Evolutionary conservation across 2,797 vertebrate genomes (phyloP).

Genomic region (Botia almorhae): DNA sequence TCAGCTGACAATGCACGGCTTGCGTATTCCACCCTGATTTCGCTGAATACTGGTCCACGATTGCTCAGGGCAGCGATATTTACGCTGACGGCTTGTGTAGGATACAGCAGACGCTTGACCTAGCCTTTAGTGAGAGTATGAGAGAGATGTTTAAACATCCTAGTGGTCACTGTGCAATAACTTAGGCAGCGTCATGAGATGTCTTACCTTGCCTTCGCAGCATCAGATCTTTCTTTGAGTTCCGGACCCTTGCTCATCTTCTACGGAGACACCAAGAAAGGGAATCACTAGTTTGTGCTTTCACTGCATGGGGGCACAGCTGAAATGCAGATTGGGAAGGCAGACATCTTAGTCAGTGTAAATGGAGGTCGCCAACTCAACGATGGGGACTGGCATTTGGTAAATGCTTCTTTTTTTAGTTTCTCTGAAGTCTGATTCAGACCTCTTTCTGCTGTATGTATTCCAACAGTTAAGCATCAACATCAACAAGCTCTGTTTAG

Average conservation of each 20-base stretch:
- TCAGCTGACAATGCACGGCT: constrained; percentile 8
- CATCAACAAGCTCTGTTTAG: background rate
- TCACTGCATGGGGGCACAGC: constrained; percentile 77
- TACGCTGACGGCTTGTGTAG: constrained; percentile 21
- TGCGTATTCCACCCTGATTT: constrained; percentile 5
- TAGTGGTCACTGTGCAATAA: too few species aligned
- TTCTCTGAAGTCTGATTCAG: background rate
- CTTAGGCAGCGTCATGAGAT: background rate
- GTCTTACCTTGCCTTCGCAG: constrained; percentile 63
- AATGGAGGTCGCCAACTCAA: constrained; percentile 74
- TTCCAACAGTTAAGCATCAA: background rate
- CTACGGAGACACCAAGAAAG: constrained; percentile 80
- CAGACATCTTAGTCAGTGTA: constrained; percentile 70
- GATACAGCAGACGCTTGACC: background rate
- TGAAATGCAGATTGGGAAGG: constrained; percentile 81
- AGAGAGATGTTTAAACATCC: constrained; percentile 17
- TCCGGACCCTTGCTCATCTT: constrained; percentile 84
- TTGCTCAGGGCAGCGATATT: constrained; percentile 16
- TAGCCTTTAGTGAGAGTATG: background rate
- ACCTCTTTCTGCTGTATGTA: background rate
- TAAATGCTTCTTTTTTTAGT: constrained; percentile 59
- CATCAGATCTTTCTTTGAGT: constrained; percentile 79
- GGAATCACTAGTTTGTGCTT: constrained; percentile 84
- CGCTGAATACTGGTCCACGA: constrained; percentile 9
- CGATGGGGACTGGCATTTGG: constrained; percentile 84